These are phyloP conservation scores for Poeciliopsis infans DNA, from an alignment of 2,797 vertebrate species.

Conservation along the genomic window DNA sequence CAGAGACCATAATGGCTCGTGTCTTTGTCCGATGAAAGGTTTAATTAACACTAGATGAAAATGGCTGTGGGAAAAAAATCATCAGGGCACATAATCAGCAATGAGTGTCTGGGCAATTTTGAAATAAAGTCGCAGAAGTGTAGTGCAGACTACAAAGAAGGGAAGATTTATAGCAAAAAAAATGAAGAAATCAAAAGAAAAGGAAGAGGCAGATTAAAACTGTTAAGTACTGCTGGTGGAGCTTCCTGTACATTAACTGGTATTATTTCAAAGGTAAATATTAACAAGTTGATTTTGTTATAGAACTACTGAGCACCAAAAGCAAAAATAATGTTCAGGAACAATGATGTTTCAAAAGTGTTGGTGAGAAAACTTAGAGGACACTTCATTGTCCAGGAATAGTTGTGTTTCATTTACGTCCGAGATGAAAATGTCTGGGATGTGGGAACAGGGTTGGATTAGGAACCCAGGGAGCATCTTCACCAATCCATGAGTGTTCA, in stretches of 20 bases:
- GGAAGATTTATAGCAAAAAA: slow-evolving; percentile 37
- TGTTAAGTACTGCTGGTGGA: neutral
- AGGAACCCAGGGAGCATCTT: neutral
- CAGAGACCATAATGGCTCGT: slow-evolving; percentile 59
- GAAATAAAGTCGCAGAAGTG: neutral
- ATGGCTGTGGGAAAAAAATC: slow-evolving; percentile 42
- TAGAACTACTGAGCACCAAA: neutral
- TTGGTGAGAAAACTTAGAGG: neutral
- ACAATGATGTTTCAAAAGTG: neutral
- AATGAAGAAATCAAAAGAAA: slow-evolving; percentile 41
- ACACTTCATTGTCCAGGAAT: neutral
- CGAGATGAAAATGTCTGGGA: neutral
- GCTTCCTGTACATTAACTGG: neutral
- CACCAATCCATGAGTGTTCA: neutral
- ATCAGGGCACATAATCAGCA: slow-evolving; percentile 34
- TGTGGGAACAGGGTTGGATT: neutral
- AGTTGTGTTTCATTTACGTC: neutral
- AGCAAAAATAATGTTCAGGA: neutral
- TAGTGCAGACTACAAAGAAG: slow-evolving; percentile 25
- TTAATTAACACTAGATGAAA: slow-evolving; percentile 73
- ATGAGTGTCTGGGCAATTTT: neutral
- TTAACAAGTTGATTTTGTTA: neutral
- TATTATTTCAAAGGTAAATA: neutral
- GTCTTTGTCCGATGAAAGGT: slow-evolving; percentile 56
- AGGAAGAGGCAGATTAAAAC: neutral